phyloP scores from a whole-genome alignment of 2,797 vertebrate species.

The Cossypha caffra region DNA sequence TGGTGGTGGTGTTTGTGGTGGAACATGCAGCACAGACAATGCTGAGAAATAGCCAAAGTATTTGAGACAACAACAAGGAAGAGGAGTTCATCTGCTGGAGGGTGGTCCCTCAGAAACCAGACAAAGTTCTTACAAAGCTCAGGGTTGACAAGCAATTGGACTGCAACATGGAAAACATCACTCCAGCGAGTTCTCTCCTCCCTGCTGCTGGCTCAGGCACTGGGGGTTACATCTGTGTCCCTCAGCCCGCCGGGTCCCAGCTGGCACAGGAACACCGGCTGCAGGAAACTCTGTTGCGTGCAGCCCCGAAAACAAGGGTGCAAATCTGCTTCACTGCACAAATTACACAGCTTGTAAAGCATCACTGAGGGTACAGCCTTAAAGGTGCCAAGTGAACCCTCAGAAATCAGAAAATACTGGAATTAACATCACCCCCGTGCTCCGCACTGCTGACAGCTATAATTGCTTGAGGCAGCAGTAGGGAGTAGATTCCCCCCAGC shows the following conservation, averaged over 20 bases:
- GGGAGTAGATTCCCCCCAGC: neutral
- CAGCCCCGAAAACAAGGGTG: neutral
- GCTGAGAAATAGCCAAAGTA: neutral
- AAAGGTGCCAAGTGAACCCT: neutral
- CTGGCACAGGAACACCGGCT: fast-evolving
- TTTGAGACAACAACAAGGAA: neutral
- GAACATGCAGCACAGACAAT: neutral
- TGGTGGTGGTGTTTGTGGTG: neutral
- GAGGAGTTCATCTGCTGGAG: neutral
- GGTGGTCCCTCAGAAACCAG: neutral
- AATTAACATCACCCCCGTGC: neutral
- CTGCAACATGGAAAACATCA: neutral
- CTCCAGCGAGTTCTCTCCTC: fast-evolving
- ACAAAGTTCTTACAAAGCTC: neutral
- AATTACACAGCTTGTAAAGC: neutral
- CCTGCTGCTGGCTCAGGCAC: neutral
- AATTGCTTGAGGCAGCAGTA: neutral
- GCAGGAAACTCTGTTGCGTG: neutral
- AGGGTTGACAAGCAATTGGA: fast-evolving
- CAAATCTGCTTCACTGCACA: neutral
- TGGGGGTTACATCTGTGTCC: neutral
- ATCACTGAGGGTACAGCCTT: fast-evolving
- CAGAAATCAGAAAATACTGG: neutral
- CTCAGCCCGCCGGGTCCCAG: fast-evolving
- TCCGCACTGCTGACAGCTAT: fast-evolving